These are phyloP conservation scores for Chamaea fasciata DNA, from an alignment of 2,113 vertebrate genomes.

Conservation along the genomic window DNA sequence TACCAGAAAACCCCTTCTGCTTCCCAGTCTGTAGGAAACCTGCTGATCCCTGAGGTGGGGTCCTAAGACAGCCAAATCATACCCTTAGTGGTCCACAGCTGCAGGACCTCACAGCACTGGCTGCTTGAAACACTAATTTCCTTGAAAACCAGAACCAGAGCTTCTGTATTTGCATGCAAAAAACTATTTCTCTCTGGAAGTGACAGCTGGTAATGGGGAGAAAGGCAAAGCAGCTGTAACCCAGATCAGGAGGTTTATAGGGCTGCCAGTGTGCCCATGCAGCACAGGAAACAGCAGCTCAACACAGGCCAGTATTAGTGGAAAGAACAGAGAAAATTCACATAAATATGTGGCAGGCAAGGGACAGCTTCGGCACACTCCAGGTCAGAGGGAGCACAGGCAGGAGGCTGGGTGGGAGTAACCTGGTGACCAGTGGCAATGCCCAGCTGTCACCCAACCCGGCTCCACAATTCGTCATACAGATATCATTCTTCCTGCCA, in stretches of 20 bases:
- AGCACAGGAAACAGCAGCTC: background rate
- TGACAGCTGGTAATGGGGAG: background rate
- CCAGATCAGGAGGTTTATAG: background rate
- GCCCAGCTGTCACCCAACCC: background rate
- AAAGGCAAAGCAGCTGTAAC: background rate
- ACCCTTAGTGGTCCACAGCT: background rate
- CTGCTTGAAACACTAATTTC: background rate
- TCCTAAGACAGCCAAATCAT: background rate
- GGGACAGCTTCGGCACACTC: accelerated
- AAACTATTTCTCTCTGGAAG: background rate
- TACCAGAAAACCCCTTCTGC: background rate
- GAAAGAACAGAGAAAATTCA: background rate
- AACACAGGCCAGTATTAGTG: background rate
- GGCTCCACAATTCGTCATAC: background rate
- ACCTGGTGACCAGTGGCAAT: accelerated
- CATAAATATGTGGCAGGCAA: accelerated
- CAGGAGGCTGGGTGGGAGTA: background rate
- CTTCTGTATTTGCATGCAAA: background rate
- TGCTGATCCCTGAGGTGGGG: background rate
- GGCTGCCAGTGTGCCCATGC: background rate
- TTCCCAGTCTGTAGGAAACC: background rate
- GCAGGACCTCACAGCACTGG: background rate
- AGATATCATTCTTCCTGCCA: accelerated
- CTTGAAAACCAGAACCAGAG: background rate
- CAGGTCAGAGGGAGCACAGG: background rate